phyloP scores from a whole-genome alignment of 2,113 vertebrate genomes.

The Hippopotamus amphibius region DNA sequence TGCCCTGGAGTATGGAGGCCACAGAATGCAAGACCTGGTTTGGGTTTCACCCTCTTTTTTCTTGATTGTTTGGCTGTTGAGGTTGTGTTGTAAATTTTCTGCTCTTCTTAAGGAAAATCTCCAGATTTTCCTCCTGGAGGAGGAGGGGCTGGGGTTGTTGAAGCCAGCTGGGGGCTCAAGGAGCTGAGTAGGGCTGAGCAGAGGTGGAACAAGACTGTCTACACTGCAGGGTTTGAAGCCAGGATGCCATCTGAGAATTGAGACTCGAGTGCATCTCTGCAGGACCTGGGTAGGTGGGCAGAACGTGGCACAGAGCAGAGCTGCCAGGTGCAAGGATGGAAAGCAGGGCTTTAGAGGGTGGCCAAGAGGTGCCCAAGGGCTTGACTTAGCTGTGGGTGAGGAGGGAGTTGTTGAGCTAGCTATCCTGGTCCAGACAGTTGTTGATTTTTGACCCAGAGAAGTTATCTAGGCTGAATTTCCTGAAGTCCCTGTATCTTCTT shows the following conservation, averaged over 20 bases:
- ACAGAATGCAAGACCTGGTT: background rate
- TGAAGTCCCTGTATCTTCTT: background rate
- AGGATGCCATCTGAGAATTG: background rate
- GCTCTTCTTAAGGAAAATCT: background rate
- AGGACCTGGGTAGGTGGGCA: background rate
- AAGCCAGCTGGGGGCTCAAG: background rate
- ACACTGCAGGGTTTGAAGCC: background rate
- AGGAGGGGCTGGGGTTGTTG: background rate
- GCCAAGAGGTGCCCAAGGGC: background rate
- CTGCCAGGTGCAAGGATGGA: background rate
- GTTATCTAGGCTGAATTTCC: background rate
- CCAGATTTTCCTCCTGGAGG: background rate
- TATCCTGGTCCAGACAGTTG: background rate
- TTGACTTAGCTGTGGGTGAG: background rate
- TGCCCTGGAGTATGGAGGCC: background rate
- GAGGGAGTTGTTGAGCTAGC: background rate
- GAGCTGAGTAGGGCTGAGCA: background rate
- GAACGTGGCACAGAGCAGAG: background rate
- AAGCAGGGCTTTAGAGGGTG: background rate
- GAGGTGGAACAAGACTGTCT: background rate
- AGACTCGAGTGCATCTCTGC: background rate
- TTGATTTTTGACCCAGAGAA: background rate
- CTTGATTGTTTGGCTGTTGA: background rate
- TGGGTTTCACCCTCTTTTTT: background rate
- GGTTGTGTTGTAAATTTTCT: background rate